Percentiles rank a stretch among this genome's conserved stretches.
phyloP scores from a whole-genome alignment of 2,888 invertebrate species.

The Coenonympha glycerion region DNA sequence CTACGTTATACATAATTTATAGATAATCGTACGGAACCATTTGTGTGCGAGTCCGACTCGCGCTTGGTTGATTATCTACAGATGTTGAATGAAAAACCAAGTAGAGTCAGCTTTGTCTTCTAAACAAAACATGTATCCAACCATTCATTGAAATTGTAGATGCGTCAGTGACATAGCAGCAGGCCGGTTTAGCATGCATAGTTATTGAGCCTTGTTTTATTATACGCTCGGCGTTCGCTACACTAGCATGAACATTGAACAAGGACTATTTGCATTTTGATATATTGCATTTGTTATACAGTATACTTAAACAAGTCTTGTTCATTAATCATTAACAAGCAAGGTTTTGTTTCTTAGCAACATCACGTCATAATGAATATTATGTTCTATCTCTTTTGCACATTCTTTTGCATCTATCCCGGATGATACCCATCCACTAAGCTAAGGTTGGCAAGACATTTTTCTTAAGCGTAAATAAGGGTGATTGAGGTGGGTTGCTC shows the following conservation, averaged over 20 bases:
- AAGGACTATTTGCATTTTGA: slow-evolving; percentile 12
- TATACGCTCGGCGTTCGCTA: not conserved
- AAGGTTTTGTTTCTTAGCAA: not conserved
- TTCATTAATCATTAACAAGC: not conserved
- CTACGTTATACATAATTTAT: too few relatives aligned
- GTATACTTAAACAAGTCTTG: too few relatives aligned
- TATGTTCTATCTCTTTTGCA: not conserved
- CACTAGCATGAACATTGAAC: not conserved
- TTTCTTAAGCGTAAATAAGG: too few relatives aligned
- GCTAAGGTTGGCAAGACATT: too few relatives aligned
- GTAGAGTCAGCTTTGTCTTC: slow-evolving; percentile 14
- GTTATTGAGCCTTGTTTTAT: slow-evolving; percentile 17
- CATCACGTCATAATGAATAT: too few relatives aligned
- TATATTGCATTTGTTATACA: slow-evolving; percentile 4
- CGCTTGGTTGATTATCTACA: too few relatives aligned
- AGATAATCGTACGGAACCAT: too few relatives aligned
- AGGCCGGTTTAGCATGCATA: slow-evolving; percentile 18
- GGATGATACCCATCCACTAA: too few relatives aligned
- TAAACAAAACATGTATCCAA: slow-evolving; percentile 21
- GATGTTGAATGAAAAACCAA: slow-evolving; percentile 7
- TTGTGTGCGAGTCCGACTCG: too few relatives aligned
- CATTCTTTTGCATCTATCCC: too few relatives aligned
- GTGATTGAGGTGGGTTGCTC: too few relatives aligned
- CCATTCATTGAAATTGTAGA: slow-evolving; percentile 19
- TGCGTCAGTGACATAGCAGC: slow-evolving; percentile 21